Evolutionary conservation across 2,888 invertebrate genomes (phyloP).

Genomic region (Acholoe squamosa): DNA sequence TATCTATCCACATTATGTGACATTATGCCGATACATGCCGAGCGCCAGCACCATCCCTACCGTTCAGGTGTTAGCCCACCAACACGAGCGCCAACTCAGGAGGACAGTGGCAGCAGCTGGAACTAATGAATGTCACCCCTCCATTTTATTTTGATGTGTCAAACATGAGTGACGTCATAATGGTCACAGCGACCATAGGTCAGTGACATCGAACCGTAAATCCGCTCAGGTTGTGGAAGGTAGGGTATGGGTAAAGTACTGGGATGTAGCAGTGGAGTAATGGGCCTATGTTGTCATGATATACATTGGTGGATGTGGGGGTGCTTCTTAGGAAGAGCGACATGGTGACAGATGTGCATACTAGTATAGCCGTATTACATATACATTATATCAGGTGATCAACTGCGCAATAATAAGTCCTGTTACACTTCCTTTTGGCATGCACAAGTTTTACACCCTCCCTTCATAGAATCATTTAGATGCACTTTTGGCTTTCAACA

Average conservation of each 20-base stretch:
- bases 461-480: too few relatives aligned
- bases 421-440: too few relatives aligned
- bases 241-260: neutral
- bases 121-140: conserved; percentile 30
- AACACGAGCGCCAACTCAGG: neutral
- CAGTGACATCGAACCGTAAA: neutral
- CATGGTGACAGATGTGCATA: neutral
- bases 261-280: neutral
- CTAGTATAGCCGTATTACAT: too few relatives aligned
- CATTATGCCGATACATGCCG: neutral
- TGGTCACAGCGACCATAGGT: neutral
- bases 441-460: too few relatives aligned
- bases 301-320: neutral
- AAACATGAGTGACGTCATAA: neutral
- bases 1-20: neutral
- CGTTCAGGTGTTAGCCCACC: neutral
- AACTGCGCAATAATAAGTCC: too few relatives aligned
- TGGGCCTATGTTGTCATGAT: neutral
- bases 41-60: neutral
- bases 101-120: neutral
- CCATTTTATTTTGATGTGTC: neutral
- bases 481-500: too few relatives aligned
- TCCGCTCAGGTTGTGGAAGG: neutral
- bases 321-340: neutral
- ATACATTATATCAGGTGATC: too few relatives aligned